These are phyloP conservation scores for Acanthococcus lagerstroemiae DNA, from an alignment of 2,888 invertebrate species.

Conservation along the genomic window DNA sequence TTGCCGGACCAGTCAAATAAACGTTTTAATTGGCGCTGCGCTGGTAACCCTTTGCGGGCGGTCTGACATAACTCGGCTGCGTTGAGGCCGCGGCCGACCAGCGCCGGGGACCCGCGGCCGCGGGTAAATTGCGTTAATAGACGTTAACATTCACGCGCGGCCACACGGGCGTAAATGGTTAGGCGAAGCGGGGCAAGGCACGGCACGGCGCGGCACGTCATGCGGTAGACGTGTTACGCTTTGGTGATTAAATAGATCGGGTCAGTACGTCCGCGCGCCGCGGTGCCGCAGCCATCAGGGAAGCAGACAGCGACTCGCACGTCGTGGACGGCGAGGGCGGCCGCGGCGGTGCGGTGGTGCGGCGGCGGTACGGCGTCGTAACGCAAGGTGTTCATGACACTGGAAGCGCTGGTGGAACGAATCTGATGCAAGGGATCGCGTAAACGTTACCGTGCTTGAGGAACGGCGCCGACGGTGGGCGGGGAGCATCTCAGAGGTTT, in stretches of 20 bases:
- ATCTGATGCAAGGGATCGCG: slow-evolving; percentile 26
- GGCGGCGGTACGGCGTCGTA: slow-evolving; percentile 5
- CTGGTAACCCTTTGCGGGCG: background rate
- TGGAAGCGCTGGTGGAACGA: slow-evolving; percentile 25
- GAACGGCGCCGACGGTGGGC: slow-evolving; percentile 1
- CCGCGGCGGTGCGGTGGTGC: background rate
- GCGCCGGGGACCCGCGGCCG: too few relatives aligned
- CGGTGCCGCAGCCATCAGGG: background rate
- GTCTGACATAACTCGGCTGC: background rate
- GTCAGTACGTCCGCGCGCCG: background rate
- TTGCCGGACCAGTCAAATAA: background rate
- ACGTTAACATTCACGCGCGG: background rate
- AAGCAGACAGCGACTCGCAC: slow-evolving; percentile 17
- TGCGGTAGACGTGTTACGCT: slow-evolving; percentile 21
- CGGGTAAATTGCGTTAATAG: background rate
- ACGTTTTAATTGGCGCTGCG: background rate
- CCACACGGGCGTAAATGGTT: background rate
- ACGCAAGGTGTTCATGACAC: slow-evolving; percentile 30
- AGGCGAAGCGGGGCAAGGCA: too few relatives aligned
- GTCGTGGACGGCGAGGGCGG: too few relatives aligned
- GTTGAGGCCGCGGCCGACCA: too few relatives aligned
- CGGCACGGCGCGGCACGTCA: too few relatives aligned
- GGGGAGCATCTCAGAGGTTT: slow-evolving; percentile 20
- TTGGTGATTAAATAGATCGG: slow-evolving; percentile 25
- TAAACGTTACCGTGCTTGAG: slow-evolving; percentile 6